These are phyloP conservation scores for Apocrypta bakeri DNA, from an alignment of 1,140 invertebrate genomes.

Conservation along the genomic window DNA sequence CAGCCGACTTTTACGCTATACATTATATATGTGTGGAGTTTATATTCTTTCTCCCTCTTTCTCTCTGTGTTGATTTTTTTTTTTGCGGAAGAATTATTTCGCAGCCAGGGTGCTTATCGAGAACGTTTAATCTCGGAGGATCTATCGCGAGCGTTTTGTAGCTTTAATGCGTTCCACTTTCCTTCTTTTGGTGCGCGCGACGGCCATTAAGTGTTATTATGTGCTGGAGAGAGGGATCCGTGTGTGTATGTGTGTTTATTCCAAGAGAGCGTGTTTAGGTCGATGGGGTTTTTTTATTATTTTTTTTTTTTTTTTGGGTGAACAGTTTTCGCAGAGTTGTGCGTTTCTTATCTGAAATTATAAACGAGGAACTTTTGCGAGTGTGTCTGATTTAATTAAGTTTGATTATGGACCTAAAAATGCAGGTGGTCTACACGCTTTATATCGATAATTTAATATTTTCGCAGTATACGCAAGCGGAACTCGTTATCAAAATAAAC, in stretches of 20 bases:
- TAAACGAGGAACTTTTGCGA: background rate
- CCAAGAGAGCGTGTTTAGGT: background rate
- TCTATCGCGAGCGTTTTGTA: conserved; percentile 12
- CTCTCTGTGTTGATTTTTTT: background rate
- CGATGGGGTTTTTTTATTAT: background rate
- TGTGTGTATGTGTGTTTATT: background rate
- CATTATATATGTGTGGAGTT: background rate
- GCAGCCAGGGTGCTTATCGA: background rate
- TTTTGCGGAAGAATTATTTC: conserved; percentile 5
- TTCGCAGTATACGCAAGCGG: background rate
- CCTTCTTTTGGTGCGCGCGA: background rate
- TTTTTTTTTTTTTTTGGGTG: too few relatives aligned
- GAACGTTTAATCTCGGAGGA: conserved; percentile 12
- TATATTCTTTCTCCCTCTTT: background rate
- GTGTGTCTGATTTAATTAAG: background rate
- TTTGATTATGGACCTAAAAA: background rate
- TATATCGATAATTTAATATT: background rate
- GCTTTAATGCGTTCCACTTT: conserved; percentile 24
- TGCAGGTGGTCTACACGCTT: background rate
- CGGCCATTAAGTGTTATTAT: conserved; percentile 23
- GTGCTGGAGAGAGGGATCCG: too few relatives aligned
- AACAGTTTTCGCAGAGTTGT: background rate
- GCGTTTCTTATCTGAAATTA: background rate
- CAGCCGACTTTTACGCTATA: background rate
- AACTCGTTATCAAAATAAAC: background rate